Evolutionary conservation across 2,113 vertebrate species (phyloP), one percentile per base, ranked within the genome.

Genomic region (Columba livia): DNA sequence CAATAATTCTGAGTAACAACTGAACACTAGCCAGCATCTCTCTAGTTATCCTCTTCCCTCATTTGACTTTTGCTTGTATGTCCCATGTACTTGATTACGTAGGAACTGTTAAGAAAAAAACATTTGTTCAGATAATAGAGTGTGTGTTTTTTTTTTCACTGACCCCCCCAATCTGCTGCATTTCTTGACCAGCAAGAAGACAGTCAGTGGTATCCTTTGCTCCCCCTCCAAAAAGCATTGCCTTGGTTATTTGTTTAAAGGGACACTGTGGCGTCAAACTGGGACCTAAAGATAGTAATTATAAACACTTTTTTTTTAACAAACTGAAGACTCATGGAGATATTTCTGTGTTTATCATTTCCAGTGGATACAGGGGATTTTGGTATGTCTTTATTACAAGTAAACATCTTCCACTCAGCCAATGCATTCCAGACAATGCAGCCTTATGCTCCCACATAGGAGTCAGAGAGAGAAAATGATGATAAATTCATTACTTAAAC

Each of bases 101-200:
- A 69, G n/a, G 19, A 79, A 77, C 36, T 58, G 64, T 38, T 67
- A 54, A 77, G 53, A 47, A 89, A 77, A 74, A 96, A 93, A 93
- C 21, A 51, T 92, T 97, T 97, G 54, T 85, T 94, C 91, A 70
- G 85, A 83, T 93, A 95, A 92, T 65, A 93, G 95, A 85, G 42
- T 5, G 7, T 40, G 25, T 60, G 58, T 40, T n/a, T 60, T 71
- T 38, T 51, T 51, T 85, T 89, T 65, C 24, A 88, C 56, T 36
- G 69, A 90, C 69, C 36, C 61, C 29, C 12, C 62, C 24, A 88
- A 93, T 83, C 23, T 95, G 64, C n/a, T 79, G 74, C 89, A 51
- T 84, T 12, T 96, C 60, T 91, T 69, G 65, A 92, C 38, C 25
- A 92, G 94, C 69, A 91, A 79, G 64, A 96, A 58, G 61, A 74